A percentile compares a stretch with the other conserved stretches of the same genome.
These are phyloP conservation scores for Odontesthes bonariensis DNA, from an alignment of 2,113 vertebrate genomes.

Conservation along the genomic window DNA sequence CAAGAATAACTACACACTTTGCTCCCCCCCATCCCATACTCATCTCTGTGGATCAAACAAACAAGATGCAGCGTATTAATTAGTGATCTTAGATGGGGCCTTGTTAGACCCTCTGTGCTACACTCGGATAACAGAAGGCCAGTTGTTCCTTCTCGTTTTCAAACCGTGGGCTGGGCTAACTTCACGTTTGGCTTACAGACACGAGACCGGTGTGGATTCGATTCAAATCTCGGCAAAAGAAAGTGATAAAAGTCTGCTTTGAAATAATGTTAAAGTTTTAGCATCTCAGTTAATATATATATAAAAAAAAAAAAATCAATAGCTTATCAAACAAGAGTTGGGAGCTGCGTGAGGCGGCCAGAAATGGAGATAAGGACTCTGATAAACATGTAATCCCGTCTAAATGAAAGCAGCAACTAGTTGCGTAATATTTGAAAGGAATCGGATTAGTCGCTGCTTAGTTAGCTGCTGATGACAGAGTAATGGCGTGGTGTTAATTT, in stretches of 20 bases:
- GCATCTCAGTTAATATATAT: conserved; percentile 14
- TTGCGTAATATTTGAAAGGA: conserved; percentile 47
- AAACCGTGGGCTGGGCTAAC: conserved; percentile 3
- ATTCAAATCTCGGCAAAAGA: conserved; percentile 7
- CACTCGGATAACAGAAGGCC: not conserved
- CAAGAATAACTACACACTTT: not conserved
- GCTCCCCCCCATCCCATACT: no score
- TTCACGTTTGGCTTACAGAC: conserved; percentile 9
- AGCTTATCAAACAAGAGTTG: conserved; percentile 34
- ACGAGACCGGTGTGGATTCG: not conserved
- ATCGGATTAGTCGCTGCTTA: conserved; percentile 38
- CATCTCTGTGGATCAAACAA: not conserved
- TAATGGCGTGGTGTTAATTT: conserved; percentile 45
- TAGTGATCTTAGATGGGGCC: not conserved
- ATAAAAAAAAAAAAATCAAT: conserved; percentile 3
- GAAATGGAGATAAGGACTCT: conserved; percentile 29
- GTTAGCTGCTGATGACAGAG: conserved; percentile 32
- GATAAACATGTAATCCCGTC: conserved; percentile 39
- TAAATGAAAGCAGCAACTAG: conserved; percentile 49
- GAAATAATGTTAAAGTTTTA: conserved; percentile 14
- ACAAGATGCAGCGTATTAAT: not conserved
- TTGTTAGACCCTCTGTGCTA: not conserved
- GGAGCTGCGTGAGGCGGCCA: conserved; percentile 41
- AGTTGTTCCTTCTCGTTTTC: not conserved
- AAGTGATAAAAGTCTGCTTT: not conserved